These are phyloP conservation scores for Panulirus ornatus DNA, from an alignment of 1,140 invertebrate genomes.

Conservation along the genomic window DNA sequence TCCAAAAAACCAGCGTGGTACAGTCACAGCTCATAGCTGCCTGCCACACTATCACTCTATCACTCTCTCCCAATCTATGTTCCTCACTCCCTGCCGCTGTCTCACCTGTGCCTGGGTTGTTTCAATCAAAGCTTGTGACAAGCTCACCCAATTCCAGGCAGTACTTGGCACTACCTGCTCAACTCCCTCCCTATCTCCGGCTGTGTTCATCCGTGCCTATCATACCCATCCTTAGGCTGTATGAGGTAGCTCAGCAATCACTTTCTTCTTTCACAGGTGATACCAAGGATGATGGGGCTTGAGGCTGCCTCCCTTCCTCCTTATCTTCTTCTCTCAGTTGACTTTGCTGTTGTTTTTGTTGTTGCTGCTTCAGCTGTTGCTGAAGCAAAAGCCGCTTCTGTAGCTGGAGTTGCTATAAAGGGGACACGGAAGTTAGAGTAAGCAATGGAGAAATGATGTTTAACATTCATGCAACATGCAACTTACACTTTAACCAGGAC, in stretches of 20 bases:
- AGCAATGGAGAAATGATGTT: background rate
- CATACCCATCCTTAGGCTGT: background rate
- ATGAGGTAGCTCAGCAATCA: constrained; percentile 20
- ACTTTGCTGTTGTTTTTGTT: constrained; percentile 27
- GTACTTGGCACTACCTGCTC: background rate
- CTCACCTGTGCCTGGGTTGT: background rate
- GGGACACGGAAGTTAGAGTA: background rate
- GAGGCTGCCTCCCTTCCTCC: background rate
- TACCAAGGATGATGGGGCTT: background rate
- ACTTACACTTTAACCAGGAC: background rate
- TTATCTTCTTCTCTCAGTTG: background rate
- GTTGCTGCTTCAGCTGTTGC: constrained; percentile 54
- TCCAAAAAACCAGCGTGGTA: too few relatives aligned
- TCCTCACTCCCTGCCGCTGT: background rate
- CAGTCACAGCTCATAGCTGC: too few relatives aligned
- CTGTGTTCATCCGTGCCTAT: background rate
- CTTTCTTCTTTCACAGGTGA: constrained; percentile 58
- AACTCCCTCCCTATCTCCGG: too few relatives aligned
- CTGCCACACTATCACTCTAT: too few relatives aligned
- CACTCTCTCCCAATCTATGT: too few relatives aligned
- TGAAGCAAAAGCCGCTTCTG: constrained; percentile 63
- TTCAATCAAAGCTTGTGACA: background rate
- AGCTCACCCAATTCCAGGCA: background rate
- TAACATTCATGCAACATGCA: background rate
- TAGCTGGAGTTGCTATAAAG: constrained; percentile 68